These are phyloP conservation scores for Pseudochromis fuscus DNA, from an alignment of 2,797 vertebrate genomes.

Conservation along the genomic window DNA sequence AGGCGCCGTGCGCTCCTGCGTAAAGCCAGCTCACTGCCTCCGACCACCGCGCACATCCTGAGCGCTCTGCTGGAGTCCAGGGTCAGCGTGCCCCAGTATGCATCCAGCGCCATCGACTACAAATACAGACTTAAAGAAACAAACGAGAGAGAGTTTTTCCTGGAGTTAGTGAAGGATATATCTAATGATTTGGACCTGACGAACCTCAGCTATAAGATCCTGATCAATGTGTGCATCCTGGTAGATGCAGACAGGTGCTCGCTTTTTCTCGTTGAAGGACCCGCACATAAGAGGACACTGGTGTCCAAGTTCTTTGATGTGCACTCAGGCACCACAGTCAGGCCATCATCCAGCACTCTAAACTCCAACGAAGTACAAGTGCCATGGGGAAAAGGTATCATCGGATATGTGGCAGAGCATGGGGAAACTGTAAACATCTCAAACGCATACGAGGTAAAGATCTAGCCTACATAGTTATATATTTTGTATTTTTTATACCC, in stretches of 20 bases:
- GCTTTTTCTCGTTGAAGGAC: constrained; percentile 87
- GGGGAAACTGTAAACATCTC: constrained; percentile 88
- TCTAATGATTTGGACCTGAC: constrained; percentile 87
- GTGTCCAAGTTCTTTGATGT: constrained; percentile 89
- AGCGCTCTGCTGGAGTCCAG: constrained; percentile 88
- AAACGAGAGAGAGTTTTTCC: constrained; percentile 87
- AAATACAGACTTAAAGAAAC: constrained; percentile 86
- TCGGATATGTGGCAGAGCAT: constrained; percentile 89
- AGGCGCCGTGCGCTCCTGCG: constrained; percentile 86
- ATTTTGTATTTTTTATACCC: background rate
- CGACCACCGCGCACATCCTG: constrained; percentile 87
- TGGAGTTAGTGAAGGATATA: constrained; percentile 88
- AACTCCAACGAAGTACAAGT: constrained; percentile 87
- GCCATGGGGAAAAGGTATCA: constrained; percentile 88
- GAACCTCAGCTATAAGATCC: constrained; percentile 87
- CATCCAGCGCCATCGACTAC: constrained; percentile 87
- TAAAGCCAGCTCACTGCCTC: constrained; percentile 88
- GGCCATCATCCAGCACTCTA: constrained; percentile 82
- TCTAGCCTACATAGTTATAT: background rate
- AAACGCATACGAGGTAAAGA: constrained; percentile 86
- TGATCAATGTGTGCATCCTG: constrained; percentile 88
- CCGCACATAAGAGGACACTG: constrained; percentile 85
- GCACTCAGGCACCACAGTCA: constrained; percentile 85
- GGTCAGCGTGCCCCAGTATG: constrained; percentile 86
- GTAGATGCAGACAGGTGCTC: constrained; percentile 88